Evolutionary conservation across 1,140 invertebrate genomes (phyloP).

Genomic region (Oncopeltus fasciatus): DNA sequence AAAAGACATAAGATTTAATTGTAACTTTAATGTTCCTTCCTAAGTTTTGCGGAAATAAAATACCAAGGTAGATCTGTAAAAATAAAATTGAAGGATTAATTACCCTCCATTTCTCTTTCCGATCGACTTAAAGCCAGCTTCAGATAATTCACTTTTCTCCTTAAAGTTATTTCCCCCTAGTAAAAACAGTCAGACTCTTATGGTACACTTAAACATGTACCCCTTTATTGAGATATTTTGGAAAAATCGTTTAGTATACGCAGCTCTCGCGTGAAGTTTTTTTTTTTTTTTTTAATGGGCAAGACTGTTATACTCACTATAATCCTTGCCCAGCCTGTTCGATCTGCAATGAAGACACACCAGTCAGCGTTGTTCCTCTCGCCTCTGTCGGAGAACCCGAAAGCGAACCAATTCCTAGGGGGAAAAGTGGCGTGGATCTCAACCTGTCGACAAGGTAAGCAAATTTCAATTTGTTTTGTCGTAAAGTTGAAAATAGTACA

Average conservation of each 20-base stretch:
- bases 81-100: too few species aligned
- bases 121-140: too few species aligned
- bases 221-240: not conserved
- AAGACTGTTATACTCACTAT: conserved; percentile 3
- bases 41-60: too few species aligned
- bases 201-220: not conserved
- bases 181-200: not conserved
- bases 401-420: conserved; percentile 52
- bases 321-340: not conserved
- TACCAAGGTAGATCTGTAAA: too few species aligned
- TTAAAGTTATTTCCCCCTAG: too few species aligned
- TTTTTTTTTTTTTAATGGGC: not conserved
- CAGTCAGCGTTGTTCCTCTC: conserved; percentile 62
- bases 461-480: too few species aligned
- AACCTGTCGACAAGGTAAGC: too few species aligned
- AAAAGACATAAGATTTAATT: too few species aligned
- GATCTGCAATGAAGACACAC: conserved; percentile 51
- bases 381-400: conserved; percentile 88
- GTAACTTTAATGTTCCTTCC: too few species aligned
- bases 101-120: too few species aligned
- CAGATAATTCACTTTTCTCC: too few species aligned
- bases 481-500: too few species aligned
- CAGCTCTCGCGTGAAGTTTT: not conserved
- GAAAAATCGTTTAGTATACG: not conserved
- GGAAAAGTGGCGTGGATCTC: conserved; percentile 37